These are phyloP conservation scores for Channa striata DNA, from an alignment of 2,797 vertebrate genomes.

Conservation along the genomic window DNA sequence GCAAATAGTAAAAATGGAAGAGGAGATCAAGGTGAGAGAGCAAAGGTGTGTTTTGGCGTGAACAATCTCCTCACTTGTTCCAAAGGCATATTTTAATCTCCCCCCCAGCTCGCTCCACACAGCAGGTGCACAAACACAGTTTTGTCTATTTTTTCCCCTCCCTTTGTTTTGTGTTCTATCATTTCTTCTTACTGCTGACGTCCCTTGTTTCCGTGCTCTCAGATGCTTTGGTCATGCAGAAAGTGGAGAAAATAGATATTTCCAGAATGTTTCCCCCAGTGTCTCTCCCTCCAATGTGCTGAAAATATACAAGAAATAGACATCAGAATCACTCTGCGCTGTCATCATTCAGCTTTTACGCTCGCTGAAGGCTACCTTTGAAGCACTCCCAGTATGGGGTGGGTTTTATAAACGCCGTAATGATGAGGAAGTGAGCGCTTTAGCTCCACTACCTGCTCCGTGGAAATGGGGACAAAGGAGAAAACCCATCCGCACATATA, in stretches of 20 bases:
- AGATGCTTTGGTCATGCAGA: slow-evolving; percentile 1
- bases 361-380: slow-evolving; percentile 29
- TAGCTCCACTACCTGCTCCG: slow-evolving; percentile 17
- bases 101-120: slow-evolving; percentile 25
- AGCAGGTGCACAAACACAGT: slow-evolving; percentile 43
- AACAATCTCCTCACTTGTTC: slow-evolving; percentile 20
- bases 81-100: slow-evolving; percentile 29
- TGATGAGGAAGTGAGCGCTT: slow-evolving; percentile 39
- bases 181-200: slow-evolving; percentile 44
- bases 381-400: slow-evolving; percentile 38
- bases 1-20: slow-evolving; percentile 4
- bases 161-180: slow-evolving; percentile 35
- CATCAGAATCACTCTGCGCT: slow-evolving; percentile 12
- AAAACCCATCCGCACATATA: slow-evolving; percentile 1
- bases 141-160: background rate
- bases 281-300: slow-evolving; percentile 34
- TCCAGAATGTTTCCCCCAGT: background rate
- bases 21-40: slow-evolving; percentile 20
- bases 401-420: slow-evolving; percentile 24
- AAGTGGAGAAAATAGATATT: slow-evolving; percentile 15
- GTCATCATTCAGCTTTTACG: slow-evolving; percentile 26
- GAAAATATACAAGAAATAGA: slow-evolving; percentile 46
- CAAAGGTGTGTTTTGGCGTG: slow-evolving; percentile 23
- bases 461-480: slow-evolving; percentile 27
- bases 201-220: slow-evolving; percentile 22